Percentiles rank a stretch among this genome's conserved stretches.
phyloP scores from a whole-genome alignment of 1,140 invertebrate genomes.

The Lucilia cuprina region DNA sequence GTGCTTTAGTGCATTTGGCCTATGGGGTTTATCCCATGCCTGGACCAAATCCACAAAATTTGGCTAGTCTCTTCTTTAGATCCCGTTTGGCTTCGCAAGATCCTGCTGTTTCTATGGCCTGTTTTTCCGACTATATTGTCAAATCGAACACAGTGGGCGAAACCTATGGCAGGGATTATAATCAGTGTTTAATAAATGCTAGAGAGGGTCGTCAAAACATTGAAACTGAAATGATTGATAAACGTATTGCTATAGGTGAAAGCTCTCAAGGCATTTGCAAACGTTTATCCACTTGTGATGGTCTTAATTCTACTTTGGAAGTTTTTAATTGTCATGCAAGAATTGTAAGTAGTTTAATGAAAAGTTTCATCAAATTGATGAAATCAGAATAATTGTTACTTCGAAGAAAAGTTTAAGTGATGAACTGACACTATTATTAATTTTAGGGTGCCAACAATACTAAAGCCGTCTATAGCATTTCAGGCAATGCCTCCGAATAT shows the following conservation, averaged over 20 bases:
- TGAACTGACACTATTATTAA: not conserved
- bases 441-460: constrained; percentile 55
- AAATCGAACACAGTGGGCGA: constrained; percentile 52
- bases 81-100: constrained; percentile 48
- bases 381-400: no score
- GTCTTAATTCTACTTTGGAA: constrained; percentile 47
- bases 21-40: not conserved
- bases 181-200: constrained; percentile 41
- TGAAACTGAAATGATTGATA: constrained; percentile 47
- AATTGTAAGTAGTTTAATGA: constrained; percentile 45
- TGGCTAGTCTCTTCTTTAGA: constrained; percentile 51
- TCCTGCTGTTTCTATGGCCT: constrained; percentile 49
- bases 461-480: constrained; percentile 53
- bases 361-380: no score
- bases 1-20: not conserved
- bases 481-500: constrained; percentile 55
- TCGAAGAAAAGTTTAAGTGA: no score
- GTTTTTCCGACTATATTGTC: constrained; percentile 56
- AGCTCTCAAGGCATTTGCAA: constrained; percentile 44
- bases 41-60: constrained; percentile 40
- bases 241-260: constrained; percentile 43
- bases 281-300: constrained; percentile 42
- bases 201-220: constrained; percentile 44
- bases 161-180: constrained; percentile 48
- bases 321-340: constrained; percentile 51